Evolutionary conservation across 2,113 vertebrate species (phyloP), one percentile per base, ranked within the genome.

Genomic region (Phainopepla nitens): DNA sequence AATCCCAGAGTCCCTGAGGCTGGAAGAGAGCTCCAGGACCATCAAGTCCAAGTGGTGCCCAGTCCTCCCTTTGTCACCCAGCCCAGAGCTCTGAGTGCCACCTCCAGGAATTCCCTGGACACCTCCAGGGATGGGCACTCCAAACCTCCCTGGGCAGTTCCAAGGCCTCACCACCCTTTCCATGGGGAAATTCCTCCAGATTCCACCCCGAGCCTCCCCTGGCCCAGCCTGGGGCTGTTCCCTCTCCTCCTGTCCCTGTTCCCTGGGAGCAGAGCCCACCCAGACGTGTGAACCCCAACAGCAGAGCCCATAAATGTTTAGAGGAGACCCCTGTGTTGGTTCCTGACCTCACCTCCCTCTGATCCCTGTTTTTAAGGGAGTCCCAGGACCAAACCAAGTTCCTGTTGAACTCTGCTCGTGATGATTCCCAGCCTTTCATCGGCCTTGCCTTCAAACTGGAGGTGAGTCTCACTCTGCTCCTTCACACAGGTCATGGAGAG

Each of bases 391-490:
- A 95, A 75, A 94, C 94, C 47, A 99, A 98, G 95, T 97, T 99
- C 62, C 83, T 98, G 56, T 97, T 99, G 99, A 98, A 98, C 84
- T 91, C 99, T 0, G 65, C 94, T 50, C 98, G 99, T 97, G 98
- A 99, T 1, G 20, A 68, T 53, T 93, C 98, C 39, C 96, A 98
- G 1, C 98, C 99, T 5, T 99, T 98, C 62, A 98, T 99, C 11
- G 98, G 99, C 93, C 97, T 99, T 65, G 99, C 99, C 82, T 99
- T 99, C 96, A 99, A 99, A 89, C 97, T 99, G 47, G 99, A 99
- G 99, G 99, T 99, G 93, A 94, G 96, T 72, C 44, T 44, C 69
- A 11, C 10, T 31, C 13, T 22, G 73, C 33, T 35, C 84, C 41
- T 51, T n/a, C 42, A 42, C 45, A 50, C 41, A 27, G 2, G 8